Evolutionary conservation across 2,113 vertebrate genomes (phyloP).

Genomic region (Microcebus lehilahytsara): DNA sequence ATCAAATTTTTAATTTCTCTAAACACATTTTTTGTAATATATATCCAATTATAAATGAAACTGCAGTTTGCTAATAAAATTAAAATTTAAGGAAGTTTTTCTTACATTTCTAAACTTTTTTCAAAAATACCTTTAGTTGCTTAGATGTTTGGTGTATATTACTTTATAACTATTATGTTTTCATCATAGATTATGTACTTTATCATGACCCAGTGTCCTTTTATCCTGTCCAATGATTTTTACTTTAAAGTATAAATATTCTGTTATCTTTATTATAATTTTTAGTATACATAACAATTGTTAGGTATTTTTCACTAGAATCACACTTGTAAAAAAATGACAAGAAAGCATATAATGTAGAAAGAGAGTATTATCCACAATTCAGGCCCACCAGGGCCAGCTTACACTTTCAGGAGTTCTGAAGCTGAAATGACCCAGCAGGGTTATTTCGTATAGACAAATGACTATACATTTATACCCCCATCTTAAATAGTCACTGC

Average conservation of each 20-base stretch:
- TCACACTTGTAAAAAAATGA: background rate
- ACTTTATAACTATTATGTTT: background rate
- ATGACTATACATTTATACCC: background rate
- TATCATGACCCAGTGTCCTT: background rate
- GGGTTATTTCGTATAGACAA: background rate
- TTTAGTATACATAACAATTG: background rate
- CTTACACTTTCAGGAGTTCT: background rate
- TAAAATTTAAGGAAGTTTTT: background rate
- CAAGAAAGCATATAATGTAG: background rate
- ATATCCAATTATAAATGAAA: background rate
- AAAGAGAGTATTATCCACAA: background rate
- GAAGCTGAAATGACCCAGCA: background rate
- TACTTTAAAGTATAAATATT: background rate
- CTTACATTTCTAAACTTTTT: background rate
- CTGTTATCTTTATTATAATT: background rate
- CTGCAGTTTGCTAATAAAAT: background rate
- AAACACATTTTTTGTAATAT: background rate
- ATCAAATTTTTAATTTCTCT: background rate
- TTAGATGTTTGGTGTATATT: background rate
- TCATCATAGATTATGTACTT: background rate
- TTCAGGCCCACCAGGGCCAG: rapidly evolving
- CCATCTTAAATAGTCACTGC: background rate
- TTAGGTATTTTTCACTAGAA: background rate
- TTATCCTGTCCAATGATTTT: background rate
- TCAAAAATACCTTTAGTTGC: background rate